Conservation (phyloP, 92 coral and sea anemone species). For the Chrysogorgia sp. region DNA sequence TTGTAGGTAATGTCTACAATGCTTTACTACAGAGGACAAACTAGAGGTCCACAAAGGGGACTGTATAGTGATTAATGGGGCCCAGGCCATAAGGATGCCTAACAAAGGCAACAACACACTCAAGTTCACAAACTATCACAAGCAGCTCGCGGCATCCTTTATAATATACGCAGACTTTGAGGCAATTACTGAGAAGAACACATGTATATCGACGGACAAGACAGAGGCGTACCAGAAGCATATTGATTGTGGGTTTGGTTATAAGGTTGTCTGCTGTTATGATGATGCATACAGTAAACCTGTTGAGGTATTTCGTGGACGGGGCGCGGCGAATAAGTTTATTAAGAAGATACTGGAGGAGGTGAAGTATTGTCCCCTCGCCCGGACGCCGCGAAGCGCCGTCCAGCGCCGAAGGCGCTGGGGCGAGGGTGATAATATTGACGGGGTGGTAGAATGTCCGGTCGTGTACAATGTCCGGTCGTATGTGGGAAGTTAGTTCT, state of each 20-base stretch:
- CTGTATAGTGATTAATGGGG: constrained; percentile 43
- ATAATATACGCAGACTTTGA: constrained; percentile 62
- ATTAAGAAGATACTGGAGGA: constrained; percentile 41
- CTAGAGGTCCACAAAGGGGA: constrained; percentile 19
- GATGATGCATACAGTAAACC: constrained; percentile 50
- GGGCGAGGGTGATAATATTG: too few species aligned
- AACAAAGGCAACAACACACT: not conserved
- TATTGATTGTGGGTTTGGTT: constrained; percentile 48
- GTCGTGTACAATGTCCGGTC: too few species aligned
- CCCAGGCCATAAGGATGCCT: not conserved
- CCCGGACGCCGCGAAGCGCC: too few species aligned
- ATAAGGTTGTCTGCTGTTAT: constrained; percentile 55
- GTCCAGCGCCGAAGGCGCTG: too few species aligned
- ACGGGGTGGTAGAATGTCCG: too few species aligned
- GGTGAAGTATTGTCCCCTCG: constrained; percentile 39
- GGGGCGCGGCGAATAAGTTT: constrained; percentile 20
- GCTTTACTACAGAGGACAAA: constrained; percentile 28
- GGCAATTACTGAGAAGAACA: constrained; percentile 33
- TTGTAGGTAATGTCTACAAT: constrained; percentile 53
- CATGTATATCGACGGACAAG: constrained; percentile 9
- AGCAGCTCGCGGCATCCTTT: constrained; percentile 42
- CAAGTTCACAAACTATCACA: constrained; percentile 41
- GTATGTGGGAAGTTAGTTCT: too few species aligned
- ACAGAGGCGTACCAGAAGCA: constrained; percentile 50
- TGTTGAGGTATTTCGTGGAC: constrained; percentile 29